Evolutionary conservation across 1,140 invertebrate species (phyloP).

Genomic region (Ceratina japonica): DNA sequence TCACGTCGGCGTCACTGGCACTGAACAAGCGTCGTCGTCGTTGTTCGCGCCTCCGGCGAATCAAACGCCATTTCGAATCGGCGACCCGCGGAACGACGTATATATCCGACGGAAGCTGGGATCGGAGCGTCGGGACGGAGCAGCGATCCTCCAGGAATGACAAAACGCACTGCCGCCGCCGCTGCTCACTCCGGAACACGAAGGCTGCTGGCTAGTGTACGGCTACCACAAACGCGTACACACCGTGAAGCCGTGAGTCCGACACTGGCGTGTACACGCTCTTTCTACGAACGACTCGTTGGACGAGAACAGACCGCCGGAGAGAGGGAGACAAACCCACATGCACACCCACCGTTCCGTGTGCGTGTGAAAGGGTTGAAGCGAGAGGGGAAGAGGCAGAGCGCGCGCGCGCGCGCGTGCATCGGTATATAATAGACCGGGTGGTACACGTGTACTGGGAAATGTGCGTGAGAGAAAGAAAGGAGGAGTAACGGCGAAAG

Average conservation of each 20-base stretch:
- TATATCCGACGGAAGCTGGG: neutral
- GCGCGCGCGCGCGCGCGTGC: neutral
- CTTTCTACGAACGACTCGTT: slow-evolving; percentile 22
- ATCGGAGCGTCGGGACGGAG: neutral
- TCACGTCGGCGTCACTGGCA: slow-evolving; percentile 54
- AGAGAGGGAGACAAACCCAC: slow-evolving; percentile 35
- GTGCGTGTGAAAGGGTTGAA: neutral
- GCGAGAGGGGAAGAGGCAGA: neutral
- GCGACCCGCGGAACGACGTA: neutral
- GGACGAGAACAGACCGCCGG: slow-evolving; percentile 13
- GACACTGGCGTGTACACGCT: slow-evolving; percentile 17
- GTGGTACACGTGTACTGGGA: slow-evolving; percentile 25
- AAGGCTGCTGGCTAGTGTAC: slow-evolving; percentile 7
- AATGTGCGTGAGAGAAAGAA: slow-evolving; percentile 41
- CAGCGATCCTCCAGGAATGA: slow-evolving; percentile 30
- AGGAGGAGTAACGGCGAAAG: neutral
- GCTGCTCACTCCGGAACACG: slow-evolving; percentile 20
- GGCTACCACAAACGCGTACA: slow-evolving; percentile 8
- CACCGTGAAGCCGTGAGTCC: slow-evolving; percentile 26
- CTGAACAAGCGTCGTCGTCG: slow-evolving; percentile 28
- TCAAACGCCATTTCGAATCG: slow-evolving; percentile 41
- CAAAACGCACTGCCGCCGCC: slow-evolving; percentile 26
- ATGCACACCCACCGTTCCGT: neutral
- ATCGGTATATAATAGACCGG: neutral
- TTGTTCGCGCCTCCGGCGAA: slow-evolving; percentile 27